A percentile compares a stretch with the other conserved stretches of the same genome.
These are phyloP conservation scores for Condylura cristata DNA, from an alignment of 2,113 vertebrate genomes.

Conservation along the genomic window DNA sequence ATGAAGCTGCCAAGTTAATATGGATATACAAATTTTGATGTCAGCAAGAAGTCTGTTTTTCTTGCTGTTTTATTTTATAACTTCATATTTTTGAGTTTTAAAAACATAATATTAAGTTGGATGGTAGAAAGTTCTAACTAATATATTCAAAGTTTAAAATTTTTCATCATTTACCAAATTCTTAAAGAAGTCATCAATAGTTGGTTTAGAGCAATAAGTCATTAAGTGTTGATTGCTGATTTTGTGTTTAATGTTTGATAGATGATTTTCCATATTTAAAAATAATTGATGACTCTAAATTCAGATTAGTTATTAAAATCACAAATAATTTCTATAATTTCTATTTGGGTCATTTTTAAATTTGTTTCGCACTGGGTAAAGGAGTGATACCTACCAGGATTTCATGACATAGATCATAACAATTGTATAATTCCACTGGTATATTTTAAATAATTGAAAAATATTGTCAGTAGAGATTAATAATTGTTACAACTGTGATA, in stretches of 20 bases:
- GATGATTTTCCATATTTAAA: conserved; percentile 12
- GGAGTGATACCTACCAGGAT: background rate
- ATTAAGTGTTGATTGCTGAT: background rate
- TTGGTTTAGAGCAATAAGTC: background rate
- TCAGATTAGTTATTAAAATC: background rate
- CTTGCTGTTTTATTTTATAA: conserved; percentile 33
- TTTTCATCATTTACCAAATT: background rate
- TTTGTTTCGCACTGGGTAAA: background rate
- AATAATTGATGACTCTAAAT: background rate
- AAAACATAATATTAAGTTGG: background rate
- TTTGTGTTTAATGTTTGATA: background rate
- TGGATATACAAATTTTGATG: background rate
- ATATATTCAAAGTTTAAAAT: background rate
- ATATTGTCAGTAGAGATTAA: background rate
- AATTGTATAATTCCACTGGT: background rate
- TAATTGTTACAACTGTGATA: background rate
- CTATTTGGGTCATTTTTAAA: background rate
- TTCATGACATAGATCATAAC: background rate
- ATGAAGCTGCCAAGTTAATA: background rate
- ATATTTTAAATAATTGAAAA: background rate
- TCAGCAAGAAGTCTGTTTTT: background rate
- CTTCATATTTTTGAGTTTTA: background rate
- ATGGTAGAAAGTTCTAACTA: background rate
- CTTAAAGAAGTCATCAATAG: background rate
- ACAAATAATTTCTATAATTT: background rate